Evolutionary conservation across 2,797 vertebrate genomes (phyloP).

Genomic region (Callimico goeldii): DNA sequence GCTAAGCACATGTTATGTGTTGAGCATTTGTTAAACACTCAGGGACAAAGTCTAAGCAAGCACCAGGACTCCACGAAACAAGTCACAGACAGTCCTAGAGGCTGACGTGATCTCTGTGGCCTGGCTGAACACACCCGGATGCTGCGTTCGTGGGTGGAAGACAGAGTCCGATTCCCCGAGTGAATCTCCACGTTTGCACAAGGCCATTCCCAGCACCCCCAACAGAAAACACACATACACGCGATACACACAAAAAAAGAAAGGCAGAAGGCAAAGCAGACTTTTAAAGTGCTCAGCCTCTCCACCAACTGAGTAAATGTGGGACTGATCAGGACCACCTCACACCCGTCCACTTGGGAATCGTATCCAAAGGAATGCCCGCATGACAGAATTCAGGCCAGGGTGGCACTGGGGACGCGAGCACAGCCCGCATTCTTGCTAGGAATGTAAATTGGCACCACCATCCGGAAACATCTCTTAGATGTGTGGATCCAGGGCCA

Average conservation of each 20-base stretch:
- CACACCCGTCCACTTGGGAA: not conserved
- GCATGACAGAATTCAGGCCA: rapidly evolving
- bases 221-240: rapidly evolving
- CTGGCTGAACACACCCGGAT: rapidly evolving
- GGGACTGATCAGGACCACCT: rapidly evolving
- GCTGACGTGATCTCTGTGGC: not conserved
- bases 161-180: not conserved
- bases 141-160: rapidly evolving
- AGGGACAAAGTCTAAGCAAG: not conserved
- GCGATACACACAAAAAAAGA: not conserved
- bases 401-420: rapidly evolving
- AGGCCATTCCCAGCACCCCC: not conserved
- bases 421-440: rapidly evolving
- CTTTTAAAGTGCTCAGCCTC: rapidly evolving
- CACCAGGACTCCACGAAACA: not conserved
- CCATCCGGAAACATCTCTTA: not conserved
- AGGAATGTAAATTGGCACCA: not conserved
- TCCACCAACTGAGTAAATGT: too few relatives aligned
- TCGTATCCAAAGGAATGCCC: rapidly evolving
- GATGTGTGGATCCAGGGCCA: rapidly evolving
- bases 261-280: too few relatives aligned
- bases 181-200: rapidly evolving
- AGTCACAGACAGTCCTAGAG: not conserved
- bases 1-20: rapidly evolving
- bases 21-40: rapidly evolving